Evolutionary conservation across 2,888 invertebrate genomes (phyloP), one percentile per base, ranked within the genome.

Genomic region (Rhyacophila evoluta): DNA sequence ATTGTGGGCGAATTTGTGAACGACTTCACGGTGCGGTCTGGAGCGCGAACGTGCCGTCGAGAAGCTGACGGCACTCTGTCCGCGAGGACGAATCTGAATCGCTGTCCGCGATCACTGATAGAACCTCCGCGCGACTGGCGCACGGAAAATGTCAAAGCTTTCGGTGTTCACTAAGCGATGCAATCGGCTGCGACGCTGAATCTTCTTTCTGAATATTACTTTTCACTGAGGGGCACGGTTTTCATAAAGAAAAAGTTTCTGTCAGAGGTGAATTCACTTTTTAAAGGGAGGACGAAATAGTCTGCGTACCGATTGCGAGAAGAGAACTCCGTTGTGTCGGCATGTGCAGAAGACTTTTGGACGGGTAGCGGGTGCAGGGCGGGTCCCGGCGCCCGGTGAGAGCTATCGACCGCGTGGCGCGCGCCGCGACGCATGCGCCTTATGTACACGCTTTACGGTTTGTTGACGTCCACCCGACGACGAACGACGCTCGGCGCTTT

Each of bases 301-400:
- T 19, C 55, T 55, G 55, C 10, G 55, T 55, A 55, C 15, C 19
- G 55, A 55, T 19, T 55, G 55, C 55, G 55, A 55, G 55, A 19
- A 19, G 55, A 55, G 55, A 15, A 10, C 15, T 55, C 55, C 55
- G 55, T 25, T 55, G 83, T 82, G 83, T 82, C 82, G 72, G 74
- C 84, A 55, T 55, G 55, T 55, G 55, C 25, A 55, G 19, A 19
- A 55, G 55, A 33, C 3, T 27, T 38, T 36, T 19, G 25, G 19
- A n/a, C 33, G 36, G 37, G 72, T 55, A 55, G 55, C 55, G 55
- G 55, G 55, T 67, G 29, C 27, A 37, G 36, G 72, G 72, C 75
- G 76, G 85, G 85, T 85, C 85, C 86, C 86, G 87, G 87, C 86
- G 86, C 86, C 85, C 84, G 85, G 84, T 85, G 84, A 85, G 84